A percentile compares a stretch with the other conserved stretches of the same genome.
Conservation (phyloP, 2,113 vertebrate species). For the Theristicus caerulescens region DNA sequence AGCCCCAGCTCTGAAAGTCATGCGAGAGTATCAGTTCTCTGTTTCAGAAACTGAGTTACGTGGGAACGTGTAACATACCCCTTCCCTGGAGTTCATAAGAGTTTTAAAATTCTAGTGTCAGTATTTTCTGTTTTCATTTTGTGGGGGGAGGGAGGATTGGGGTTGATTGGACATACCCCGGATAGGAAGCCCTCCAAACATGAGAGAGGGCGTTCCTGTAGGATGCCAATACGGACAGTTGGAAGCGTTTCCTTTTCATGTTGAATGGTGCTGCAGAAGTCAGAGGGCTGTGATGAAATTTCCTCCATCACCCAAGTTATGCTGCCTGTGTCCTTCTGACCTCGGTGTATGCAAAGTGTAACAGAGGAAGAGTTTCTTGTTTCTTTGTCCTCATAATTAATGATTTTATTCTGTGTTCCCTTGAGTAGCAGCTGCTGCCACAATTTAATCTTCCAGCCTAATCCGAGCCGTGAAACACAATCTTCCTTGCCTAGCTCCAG, state of each 20-base stretch:
- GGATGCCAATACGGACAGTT: rapidly evolving
- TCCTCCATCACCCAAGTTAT: background rate
- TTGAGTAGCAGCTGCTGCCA: slow-evolving; percentile 18
- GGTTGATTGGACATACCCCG: background rate
- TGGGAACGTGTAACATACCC: background rate
- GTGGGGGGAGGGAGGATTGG: background rate
- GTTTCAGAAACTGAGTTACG: background rate
- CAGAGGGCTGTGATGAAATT: background rate
- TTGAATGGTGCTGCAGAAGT: background rate
- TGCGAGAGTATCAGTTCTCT: background rate
- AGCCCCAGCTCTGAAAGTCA: background rate
- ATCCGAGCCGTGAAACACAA: background rate
- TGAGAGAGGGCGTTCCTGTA: background rate
- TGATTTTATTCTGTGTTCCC: slow-evolving; percentile 1
- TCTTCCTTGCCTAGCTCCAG: background rate
- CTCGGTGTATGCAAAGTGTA: background rate
- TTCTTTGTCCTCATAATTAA: slow-evolving; percentile 21
- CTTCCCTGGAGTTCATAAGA: background rate
- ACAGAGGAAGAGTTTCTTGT: background rate
- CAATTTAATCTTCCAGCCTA: slow-evolving; percentile 21
- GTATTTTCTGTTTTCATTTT: background rate
- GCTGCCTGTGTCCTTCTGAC: background rate
- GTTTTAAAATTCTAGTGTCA: background rate
- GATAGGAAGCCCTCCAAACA: background rate
- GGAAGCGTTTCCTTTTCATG: background rate